Base-by-base conservation (phyloP, 2,113 vertebrate genomes). In the Cyprinodon variegatus region DNA sequence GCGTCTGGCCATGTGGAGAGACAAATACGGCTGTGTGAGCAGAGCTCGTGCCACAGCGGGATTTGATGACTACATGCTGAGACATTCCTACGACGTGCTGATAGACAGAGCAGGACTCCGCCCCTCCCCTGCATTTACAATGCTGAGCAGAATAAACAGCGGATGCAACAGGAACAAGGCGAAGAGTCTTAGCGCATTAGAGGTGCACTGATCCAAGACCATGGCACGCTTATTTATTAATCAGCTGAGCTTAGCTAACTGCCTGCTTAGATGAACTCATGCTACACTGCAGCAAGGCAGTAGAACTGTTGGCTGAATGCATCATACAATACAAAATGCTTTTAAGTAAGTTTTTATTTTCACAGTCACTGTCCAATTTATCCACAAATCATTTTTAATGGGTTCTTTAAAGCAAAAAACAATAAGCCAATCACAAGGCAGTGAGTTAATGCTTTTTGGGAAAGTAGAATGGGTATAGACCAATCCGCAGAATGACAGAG, bases 141-240 rank as follows among this genome's bases (percentile, higher is more conserved):
- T 88, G 89, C 76, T 83, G 71, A 75, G 82, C 39, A 9, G 70
- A 90, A 92, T 86, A 79, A 70, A 75, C 68, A 77, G 74, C 46
- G 79, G 83, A 89, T 65, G 75, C 86, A 87, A 91, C 82, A 82
- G 84, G 90, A 90, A 89, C 85, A 88, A 88, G 75, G 85, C 84
- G 70, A 65, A 86, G 85, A 88, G 86, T 93, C 90, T 75, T 77
- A 87, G 89, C 77, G 87, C 88, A 92, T 93, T 92, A 93, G 87
- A 87, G 82, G 79, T 81, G 86, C 87, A 84, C 81, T 86, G 90
- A 92, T 92, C 89, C 86, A 85, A 82, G 87, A 89, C 89, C 70
- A 43, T 85, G 89, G 83, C 85, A 78, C 88, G 83, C 74, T 94
- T 92, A 92, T 93, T 94, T 93, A 93, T 93, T 94, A 90, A 94